These are phyloP conservation scores for Litocranius walleri DNA, from an alignment of 2,113 vertebrate genomes.

Conservation along the genomic window DNA sequence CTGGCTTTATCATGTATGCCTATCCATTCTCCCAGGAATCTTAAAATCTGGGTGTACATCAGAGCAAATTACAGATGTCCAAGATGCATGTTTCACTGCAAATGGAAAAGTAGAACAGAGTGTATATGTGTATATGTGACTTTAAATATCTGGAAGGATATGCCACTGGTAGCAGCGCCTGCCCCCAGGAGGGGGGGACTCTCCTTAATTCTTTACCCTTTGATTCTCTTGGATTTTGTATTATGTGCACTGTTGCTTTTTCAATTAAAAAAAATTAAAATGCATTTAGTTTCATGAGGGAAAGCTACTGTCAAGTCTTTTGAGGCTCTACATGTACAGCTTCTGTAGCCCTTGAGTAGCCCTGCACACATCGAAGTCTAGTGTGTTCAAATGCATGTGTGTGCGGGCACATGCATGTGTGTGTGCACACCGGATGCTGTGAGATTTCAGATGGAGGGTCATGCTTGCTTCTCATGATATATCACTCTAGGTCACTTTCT, in stretches of 20 bases:
- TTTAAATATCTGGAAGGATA: neutral
- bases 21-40: neutral
- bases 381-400: accelerated
- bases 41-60: neutral
- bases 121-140: neutral
- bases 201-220: neutral
- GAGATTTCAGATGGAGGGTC: neutral
- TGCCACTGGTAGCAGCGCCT: neutral
- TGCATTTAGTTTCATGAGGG: neutral
- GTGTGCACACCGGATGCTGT: neutral
- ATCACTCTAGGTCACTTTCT: neutral
- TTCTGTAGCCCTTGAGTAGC: neutral
- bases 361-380: no score
- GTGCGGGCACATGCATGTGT: accelerated
- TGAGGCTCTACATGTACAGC: no score
- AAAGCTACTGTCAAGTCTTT: neutral
- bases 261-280: slow-evolving; percentile 49
- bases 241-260: neutral
- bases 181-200: neutral
- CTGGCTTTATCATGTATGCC: neutral
- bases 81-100: neutral
- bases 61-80: neutral
- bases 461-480: neutral
- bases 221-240: neutral
- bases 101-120: neutral